Percentiles rank a stretch among this genome's conserved stretches.
Conservation (phyloP, 2,113 vertebrate species). For the Melanotaenia duboulayi region DNA sequence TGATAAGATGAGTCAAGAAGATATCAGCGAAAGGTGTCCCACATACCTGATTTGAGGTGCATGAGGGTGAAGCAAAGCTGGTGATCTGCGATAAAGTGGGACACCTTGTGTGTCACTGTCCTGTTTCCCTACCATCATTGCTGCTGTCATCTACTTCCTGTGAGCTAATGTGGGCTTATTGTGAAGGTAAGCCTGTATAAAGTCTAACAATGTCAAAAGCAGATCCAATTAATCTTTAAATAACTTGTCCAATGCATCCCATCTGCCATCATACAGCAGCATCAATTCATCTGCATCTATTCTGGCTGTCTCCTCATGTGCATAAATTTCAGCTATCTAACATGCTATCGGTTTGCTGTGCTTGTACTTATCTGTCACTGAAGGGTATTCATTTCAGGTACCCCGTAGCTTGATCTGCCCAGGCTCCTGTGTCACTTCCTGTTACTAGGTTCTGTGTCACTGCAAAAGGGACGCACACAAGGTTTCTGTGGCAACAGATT, state of each 20-base stretch:
- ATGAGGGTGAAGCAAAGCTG: constrained; percentile 13
- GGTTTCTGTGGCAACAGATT: constrained; percentile 48
- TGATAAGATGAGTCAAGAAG: constrained; percentile 31
- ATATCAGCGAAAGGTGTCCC: constrained; percentile 64
- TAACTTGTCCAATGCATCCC: neutral
- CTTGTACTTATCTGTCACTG: constrained; percentile 57
- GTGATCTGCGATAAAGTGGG: constrained; percentile 17
- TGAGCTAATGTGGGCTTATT: neutral
- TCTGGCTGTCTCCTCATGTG: neutral
- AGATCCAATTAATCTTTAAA: constrained; percentile 37
- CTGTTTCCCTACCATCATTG: neutral
- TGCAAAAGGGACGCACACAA: constrained; percentile 23
- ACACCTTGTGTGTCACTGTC: neutral
- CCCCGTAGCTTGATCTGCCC: constrained; percentile 68
- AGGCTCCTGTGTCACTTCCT: constrained; percentile 78
- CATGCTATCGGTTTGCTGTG: constrained; percentile 62
- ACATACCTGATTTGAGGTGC: constrained; percentile 27
- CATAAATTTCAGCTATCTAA: constrained; percentile 54
- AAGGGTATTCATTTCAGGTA: constrained; percentile 75
- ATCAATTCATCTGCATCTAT: constrained; percentile 24
- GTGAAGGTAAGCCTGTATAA: neutral
- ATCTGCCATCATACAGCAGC: constrained; percentile 7
- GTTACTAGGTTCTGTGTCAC: constrained; percentile 73
- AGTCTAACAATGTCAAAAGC: constrained; percentile 41
- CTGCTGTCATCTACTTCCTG: constrained; percentile 7